Percentiles rank a stretch among this genome's conserved stretches.
phyloP scores from a whole-genome alignment of 2,888 invertebrate species.

The Gasteruption jaculator region DNA sequence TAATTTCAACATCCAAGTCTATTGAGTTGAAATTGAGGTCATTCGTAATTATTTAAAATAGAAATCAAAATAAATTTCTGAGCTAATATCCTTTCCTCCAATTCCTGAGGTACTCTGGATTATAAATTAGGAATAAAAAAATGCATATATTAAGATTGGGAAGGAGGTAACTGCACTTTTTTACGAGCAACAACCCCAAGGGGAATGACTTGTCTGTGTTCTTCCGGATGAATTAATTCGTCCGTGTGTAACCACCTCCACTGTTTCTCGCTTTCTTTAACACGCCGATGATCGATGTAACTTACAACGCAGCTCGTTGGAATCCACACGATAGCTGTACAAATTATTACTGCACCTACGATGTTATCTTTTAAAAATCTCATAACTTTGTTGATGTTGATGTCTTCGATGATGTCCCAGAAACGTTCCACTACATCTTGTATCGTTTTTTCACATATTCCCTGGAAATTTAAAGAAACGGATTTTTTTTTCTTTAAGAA shows the following conservation, averaged over 20 bases:
- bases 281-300: slow-evolving; percentile 75
- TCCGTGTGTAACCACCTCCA: slow-evolving; percentile 70
- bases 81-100: too few species aligned
- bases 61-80: too few species aligned
- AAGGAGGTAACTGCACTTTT: too few species aligned
- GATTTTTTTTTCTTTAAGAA: slow-evolving; percentile 1
- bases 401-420: slow-evolving; percentile 97
- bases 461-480: slow-evolving; percentile 56
- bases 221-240: slow-evolving; percentile 68
- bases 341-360: slow-evolving; percentile 86
- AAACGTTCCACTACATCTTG: slow-evolving; percentile 94
- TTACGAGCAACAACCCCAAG: slow-evolving; percentile 53
- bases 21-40: too few species aligned
- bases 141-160: too few species aligned
- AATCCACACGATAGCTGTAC: slow-evolving; percentile 92
- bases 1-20: too few species aligned
- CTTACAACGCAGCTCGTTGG: slow-evolving; percentile 86
- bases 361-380: slow-evolving; percentile 88
- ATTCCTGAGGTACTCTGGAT: too few species aligned
- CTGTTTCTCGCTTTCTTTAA: slow-evolving; percentile 67
- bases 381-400: slow-evolving; percentile 88
- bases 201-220: slow-evolving; percentile 66
- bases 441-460: slow-evolving; percentile 89
- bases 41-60: too few species aligned
- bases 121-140: too few species aligned